phyloP scores from a whole-genome alignment of 2,888 invertebrate genomes.

The Amblyjoppa proteus region DNA sequence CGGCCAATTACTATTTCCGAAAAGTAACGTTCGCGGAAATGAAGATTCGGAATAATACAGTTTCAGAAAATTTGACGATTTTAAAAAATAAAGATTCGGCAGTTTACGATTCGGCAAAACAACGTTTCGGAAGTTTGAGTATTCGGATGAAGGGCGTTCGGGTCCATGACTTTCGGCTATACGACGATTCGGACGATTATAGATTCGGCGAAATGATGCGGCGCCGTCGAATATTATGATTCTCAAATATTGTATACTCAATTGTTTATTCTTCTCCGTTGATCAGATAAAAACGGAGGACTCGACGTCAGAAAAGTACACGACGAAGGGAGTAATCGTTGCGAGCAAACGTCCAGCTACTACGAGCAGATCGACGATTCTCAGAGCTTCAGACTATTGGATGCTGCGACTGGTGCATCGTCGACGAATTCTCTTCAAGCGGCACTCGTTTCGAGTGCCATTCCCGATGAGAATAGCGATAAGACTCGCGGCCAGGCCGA shows the following conservation, averaged over 20 bases:
- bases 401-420: conserved; percentile 89
- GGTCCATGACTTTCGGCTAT: no score
- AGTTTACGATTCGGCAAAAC: no score
- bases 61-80: no score
- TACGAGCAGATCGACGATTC: not conserved
- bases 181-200: no score
- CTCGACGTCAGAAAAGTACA: not conserved
- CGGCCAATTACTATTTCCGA: no score
- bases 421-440: conserved; percentile 84
- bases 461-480: not conserved
- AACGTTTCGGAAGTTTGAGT: no score
- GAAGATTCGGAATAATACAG: no score
- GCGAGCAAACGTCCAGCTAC: not conserved
- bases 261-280: not conserved
- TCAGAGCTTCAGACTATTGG: conserved; percentile 86
- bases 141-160: no score
- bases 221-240: not conserved
- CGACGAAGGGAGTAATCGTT: not conserved
- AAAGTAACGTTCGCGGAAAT: no score
- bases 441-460: not conserved
- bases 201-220: no score
- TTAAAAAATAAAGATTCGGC: no score
- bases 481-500: not conserved
- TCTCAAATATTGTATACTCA: not conserved
- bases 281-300: not conserved